Evolutionary conservation across 1,140 invertebrate species (phyloP).

Genomic region (Bilobella aurantiaca): DNA sequence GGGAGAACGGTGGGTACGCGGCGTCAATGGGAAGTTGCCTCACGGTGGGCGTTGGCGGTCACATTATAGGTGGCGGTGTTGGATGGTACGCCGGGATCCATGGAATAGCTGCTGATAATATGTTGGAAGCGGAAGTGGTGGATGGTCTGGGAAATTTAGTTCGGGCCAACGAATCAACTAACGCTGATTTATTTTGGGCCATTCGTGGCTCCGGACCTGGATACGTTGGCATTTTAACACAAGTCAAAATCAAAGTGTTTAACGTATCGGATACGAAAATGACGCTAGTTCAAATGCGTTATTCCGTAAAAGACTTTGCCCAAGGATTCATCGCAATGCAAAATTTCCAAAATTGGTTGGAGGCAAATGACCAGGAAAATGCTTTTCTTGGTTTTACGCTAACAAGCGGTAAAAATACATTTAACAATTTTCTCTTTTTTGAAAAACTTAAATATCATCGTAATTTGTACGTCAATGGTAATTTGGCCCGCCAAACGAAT

Average conservation of each 20-base stretch:
- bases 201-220: neutral
- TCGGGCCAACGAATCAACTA: neutral
- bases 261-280: neutral
- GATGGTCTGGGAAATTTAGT: neutral
- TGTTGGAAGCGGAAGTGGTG: slow-evolving; percentile 1
- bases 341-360: neutral
- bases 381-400: neutral
- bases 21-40: neutral
- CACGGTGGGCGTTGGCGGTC: neutral
- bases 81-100: neutral
- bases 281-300: neutral
- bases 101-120: neutral
- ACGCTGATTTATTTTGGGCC: neutral
- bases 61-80: neutral
- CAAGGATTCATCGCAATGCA: neutral
- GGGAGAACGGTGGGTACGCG: neutral
- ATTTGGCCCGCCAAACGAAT: too few species aligned
- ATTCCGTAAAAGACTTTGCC: neutral
- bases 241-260: slow-evolving; percentile 1
- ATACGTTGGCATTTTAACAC: slow-evolving; percentile 1
- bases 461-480: too few species aligned
- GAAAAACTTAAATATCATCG: too few species aligned
- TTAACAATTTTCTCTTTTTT: too few species aligned
- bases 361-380: neutral
- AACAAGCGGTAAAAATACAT: neutral